Conservation (phyloP, 2,888 invertebrate species). For the Cetonia aurata region DNA sequence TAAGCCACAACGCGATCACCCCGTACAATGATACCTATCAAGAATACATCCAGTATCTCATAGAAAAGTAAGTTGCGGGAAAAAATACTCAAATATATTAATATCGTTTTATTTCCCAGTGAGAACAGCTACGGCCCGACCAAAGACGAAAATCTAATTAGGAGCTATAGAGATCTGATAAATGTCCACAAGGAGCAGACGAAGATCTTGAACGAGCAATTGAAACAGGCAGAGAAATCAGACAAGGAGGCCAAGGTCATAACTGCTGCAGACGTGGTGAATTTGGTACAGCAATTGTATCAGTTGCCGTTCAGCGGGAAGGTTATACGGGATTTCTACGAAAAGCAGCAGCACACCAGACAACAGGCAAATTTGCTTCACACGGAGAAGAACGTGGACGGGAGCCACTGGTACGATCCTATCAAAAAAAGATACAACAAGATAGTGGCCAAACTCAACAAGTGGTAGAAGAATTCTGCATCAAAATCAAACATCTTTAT, state of each 20-base stretch:
- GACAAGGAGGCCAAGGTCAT: constrained; percentile 26
- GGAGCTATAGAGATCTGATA: constrained; percentile 53
- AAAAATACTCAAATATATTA: background rate
- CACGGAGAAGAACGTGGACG: constrained; percentile 5
- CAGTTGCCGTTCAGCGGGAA: constrained; percentile 56
- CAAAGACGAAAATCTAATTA: constrained; percentile 51
- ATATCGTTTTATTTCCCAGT: constrained; percentile 46
- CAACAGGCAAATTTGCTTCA: constrained; percentile 6
- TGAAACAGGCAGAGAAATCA: constrained; percentile 33
- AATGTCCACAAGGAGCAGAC: constrained; percentile 56
- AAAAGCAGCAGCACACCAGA: constrained; percentile 48
- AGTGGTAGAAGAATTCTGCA: too few relatives aligned
- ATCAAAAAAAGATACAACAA: too few relatives aligned
- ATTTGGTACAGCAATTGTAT: constrained; percentile 54
- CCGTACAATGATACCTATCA: constrained; percentile 61
- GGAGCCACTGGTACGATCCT: background rate
- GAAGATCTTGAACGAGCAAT: constrained; percentile 52
- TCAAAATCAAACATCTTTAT: too few relatives aligned
- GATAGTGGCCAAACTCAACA: too few relatives aligned
- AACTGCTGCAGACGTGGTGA: constrained; percentile 53
- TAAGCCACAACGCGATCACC: constrained; percentile 60
- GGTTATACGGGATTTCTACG: constrained; percentile 57
- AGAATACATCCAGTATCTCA: constrained; percentile 59
- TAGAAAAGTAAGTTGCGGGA: constrained; percentile 53
- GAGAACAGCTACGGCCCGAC: constrained; percentile 53